Percentiles rank a stretch among this genome's conserved stretches.
phyloP scores from a whole-genome alignment of 2,113 vertebrate species.

The Myotis brandtii region DNA sequence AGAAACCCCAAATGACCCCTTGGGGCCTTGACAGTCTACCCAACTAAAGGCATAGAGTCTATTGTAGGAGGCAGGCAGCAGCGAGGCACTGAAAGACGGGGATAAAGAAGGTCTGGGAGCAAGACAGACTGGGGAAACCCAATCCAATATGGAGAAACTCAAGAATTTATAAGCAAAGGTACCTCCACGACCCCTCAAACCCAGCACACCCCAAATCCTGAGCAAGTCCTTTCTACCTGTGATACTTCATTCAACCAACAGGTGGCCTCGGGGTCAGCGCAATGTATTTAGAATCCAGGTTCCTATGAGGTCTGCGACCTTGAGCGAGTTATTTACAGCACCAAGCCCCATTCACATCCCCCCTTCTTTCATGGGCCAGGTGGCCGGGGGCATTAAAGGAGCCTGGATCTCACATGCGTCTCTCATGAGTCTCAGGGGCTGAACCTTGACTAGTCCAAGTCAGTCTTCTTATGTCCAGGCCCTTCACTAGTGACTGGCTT shows the following conservation, averaged over 20 bases:
- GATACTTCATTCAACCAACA: neutral
- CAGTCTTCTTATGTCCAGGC: neutral
- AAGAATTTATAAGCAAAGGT: neutral
- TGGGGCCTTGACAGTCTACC: neutral
- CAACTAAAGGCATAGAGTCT: no score
- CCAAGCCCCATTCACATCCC: neutral
- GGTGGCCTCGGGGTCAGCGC: neutral
- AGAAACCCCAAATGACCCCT: neutral
- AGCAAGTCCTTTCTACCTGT: neutral
- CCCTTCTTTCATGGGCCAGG: neutral
- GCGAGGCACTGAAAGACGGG: neutral
- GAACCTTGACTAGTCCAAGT: neutral
- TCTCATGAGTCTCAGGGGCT: neutral
- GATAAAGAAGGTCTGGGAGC: neutral
- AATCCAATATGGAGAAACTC: neutral
- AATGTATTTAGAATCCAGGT: accelerated
- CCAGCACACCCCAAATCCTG: neutral
- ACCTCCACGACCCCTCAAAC: neutral
- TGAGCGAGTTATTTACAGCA: neutral
- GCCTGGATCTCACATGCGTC: neutral
- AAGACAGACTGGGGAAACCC: neutral
- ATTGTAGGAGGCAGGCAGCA: neutral
- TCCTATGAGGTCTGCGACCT: neutral
- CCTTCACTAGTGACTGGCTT: neutral
- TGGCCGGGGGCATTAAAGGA: neutral